Percentiles rank a stretch among this genome's conserved stretches.
phyloP scores from a whole-genome alignment of 1,140 invertebrate genomes.

The Holcopasites calliopsidis region DNA sequence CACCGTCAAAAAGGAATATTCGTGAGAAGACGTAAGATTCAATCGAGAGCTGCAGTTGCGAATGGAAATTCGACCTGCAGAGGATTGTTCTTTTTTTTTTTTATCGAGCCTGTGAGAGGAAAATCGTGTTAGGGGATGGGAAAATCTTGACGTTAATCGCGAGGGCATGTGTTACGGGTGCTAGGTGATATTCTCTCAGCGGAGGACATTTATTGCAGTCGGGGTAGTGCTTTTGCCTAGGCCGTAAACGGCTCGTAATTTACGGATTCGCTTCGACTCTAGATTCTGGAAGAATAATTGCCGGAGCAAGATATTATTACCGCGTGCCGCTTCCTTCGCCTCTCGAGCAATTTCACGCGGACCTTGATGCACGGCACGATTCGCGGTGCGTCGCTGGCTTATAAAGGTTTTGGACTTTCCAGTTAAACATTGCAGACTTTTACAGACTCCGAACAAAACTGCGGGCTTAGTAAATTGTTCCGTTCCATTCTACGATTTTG shows the following conservation, averaged over 20 bases:
- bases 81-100: constrained; percentile 17
- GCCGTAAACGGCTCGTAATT: constrained; percentile 53
- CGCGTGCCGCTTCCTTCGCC: not conserved
- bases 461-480: too few species aligned
- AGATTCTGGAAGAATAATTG: constrained; percentile 49
- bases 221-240: constrained; percentile 42
- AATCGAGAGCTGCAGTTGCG: not conserved
- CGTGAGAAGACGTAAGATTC: not conserved
- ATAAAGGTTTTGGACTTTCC: not conserved
- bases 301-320: constrained; percentile 9
- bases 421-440: too few species aligned
- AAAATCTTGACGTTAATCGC: constrained; percentile 55
- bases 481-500: too few species aligned
- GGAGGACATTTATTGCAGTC: constrained; percentile 52
- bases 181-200: constrained; percentile 50
- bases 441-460: too few species aligned
- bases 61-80: constrained; percentile 13
- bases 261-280: constrained; percentile 46
- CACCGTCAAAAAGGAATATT: not conserved
- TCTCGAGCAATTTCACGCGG: not conserved
- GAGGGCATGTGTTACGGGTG: constrained; percentile 42
- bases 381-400: not conserved
- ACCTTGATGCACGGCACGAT: not conserved
- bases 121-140: constrained; percentile 5
- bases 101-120: not conserved